These are phyloP conservation scores for Cuniculus paca DNA, from an alignment of 2,797 vertebrate genomes.

Conservation along the genomic window DNA sequence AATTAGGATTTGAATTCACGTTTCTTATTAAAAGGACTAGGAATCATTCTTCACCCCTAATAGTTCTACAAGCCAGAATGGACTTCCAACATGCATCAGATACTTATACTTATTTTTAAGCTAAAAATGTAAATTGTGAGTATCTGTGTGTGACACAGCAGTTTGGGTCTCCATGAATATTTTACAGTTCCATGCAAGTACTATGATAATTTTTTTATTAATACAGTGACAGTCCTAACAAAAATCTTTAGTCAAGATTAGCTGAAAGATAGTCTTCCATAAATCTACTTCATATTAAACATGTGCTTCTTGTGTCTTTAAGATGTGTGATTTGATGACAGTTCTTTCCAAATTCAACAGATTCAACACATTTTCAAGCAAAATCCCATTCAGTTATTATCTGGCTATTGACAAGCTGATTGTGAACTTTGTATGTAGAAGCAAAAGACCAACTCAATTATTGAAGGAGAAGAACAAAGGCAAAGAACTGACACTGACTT, in stretches of 20 bases:
- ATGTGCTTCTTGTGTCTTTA: conserved; percentile 28
- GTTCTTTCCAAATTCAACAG: background rate
- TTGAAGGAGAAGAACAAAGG: background rate
- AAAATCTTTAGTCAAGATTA: conserved; percentile 45
- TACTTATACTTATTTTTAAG: conserved; percentile 18
- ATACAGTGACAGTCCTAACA: background rate
- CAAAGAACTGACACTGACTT: background rate
- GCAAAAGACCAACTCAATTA: background rate
- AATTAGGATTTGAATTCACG: background rate
- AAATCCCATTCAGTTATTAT: background rate
- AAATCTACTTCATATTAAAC: background rate
- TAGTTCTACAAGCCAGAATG: background rate
- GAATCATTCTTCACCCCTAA: background rate
- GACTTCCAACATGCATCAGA: background rate
- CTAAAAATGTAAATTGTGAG: background rate
- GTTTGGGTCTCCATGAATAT: background rate
- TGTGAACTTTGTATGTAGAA: background rate
- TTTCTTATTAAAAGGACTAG: conserved; percentile 19
- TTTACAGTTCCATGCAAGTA: background rate
- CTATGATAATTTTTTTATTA: background rate
- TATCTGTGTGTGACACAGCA: background rate
- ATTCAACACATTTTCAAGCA: background rate
- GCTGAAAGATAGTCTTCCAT: background rate
- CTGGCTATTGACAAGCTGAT: background rate
- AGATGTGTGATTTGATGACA: background rate